Conservation (phyloP, 2,797 vertebrate genomes). For the Arrhamphus sclerolepis region DNA sequence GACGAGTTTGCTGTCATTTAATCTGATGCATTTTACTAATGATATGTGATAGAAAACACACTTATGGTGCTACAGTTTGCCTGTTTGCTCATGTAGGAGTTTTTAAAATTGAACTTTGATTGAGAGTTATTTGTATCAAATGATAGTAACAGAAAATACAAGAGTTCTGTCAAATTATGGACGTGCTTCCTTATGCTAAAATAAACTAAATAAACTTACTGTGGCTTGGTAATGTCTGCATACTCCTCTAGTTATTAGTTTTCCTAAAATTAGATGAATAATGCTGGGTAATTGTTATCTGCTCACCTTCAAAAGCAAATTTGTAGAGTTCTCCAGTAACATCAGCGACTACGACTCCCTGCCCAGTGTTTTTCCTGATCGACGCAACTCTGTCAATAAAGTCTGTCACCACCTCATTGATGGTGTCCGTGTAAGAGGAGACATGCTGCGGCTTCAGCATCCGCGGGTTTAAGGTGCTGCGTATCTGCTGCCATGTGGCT, state of each 20-base stretch:
- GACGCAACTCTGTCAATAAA: conserved; percentile 74
- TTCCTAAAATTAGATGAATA: not conserved
- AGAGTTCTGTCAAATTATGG: too few species aligned
- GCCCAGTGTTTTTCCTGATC: conserved; percentile 65
- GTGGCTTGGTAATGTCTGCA: too few species aligned
- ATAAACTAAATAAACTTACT: too few species aligned
- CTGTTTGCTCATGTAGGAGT: too few species aligned
- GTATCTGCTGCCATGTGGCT: conserved; percentile 77
- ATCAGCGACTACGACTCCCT: conserved; percentile 73
- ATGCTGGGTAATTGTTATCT: not conserved
- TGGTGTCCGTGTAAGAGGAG: conserved; percentile 67
- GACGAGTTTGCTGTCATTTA: too few species aligned
- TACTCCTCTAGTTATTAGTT: too few species aligned
- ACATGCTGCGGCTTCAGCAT: conserved; percentile 85
- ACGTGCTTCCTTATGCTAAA: too few species aligned
- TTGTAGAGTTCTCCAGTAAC: conserved; percentile 83
- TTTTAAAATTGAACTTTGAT: too few species aligned
- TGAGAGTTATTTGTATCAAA: too few species aligned
- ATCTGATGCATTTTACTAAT: not conserved
- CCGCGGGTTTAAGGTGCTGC: conserved; percentile 82
- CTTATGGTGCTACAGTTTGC: too few species aligned
- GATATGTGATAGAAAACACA: not conserved
- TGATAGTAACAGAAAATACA: too few species aligned
- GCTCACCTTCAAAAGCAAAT: conserved; percentile 85
- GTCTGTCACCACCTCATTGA: conserved; percentile 82